phyloP scores from a whole-genome alignment of 2,888 invertebrate genomes.

The Rutpela maculata region DNA sequence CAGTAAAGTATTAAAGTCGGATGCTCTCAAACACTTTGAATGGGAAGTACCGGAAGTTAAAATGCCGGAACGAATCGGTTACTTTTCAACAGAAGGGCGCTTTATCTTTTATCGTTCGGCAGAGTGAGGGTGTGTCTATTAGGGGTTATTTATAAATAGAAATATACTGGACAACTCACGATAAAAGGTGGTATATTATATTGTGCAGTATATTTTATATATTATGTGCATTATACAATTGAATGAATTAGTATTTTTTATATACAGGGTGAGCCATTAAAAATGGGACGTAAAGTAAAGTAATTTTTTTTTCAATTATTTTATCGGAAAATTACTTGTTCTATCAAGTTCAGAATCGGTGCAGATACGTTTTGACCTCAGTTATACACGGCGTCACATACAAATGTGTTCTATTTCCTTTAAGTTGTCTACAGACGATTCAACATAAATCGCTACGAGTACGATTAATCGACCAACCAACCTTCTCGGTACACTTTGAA shows the following conservation, averaged over 20 bases:
- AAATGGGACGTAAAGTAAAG: no score
- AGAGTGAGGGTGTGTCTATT: not conserved
- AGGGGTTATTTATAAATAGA: not conserved
- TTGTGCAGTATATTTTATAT: not conserved
- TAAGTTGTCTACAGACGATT: no score
- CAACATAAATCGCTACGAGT: no score
- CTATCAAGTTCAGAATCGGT: no score
- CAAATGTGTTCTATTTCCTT: no score
- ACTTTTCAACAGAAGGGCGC: constrained; percentile 1
- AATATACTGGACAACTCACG: not conserved
- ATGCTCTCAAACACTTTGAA: not conserved
- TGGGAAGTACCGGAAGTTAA: constrained; percentile 4
- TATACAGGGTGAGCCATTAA: no score
- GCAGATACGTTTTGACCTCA: no score
- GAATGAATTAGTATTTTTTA: not conserved
- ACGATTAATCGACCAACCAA: no score
- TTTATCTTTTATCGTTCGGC: not conserved
- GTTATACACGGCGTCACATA: no score
- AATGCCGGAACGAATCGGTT: constrained; percentile 16
- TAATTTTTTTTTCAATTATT: no score
- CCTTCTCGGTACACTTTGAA: no score
- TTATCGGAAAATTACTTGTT: no score
- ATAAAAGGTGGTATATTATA: not conserved
- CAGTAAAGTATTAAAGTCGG: not conserved
- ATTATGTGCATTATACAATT: not conserved